A percentile compares a stretch with the other conserved stretches of the same genome.
phyloP scores from a whole-genome alignment of 2,797 vertebrate species.

The Rhynchotus rufescens region DNA sequence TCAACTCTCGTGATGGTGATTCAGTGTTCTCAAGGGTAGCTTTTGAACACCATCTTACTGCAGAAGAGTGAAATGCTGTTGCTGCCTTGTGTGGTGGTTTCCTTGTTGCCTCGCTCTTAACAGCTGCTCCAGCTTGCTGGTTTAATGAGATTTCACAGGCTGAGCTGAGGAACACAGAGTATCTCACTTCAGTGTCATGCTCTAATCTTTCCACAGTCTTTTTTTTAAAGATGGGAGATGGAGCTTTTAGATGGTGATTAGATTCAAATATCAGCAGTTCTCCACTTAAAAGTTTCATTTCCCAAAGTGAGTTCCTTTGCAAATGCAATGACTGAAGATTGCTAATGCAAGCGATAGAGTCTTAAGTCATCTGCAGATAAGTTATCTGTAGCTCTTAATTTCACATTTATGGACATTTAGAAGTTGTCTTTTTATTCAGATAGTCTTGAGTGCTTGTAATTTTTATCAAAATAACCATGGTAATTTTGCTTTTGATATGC shows the following conservation, averaged over 20 bases:
- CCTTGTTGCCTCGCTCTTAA: not conserved
- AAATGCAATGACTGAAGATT: not conserved
- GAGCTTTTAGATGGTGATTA: not conserved
- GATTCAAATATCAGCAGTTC: not conserved
- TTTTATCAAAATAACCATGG: not conserved
- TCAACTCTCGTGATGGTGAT: not conserved
- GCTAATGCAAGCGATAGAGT: not conserved
- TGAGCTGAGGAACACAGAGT: slow-evolving; percentile 5
- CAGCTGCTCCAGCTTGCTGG: slow-evolving; percentile 23
- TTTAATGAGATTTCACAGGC: not conserved
- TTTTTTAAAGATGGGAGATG: not conserved
- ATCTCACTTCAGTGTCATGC: not conserved
- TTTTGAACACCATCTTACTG: not conserved
- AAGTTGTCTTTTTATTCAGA: not conserved
- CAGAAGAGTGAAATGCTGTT: not conserved
- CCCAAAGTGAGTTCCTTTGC: not conserved
- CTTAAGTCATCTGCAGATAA: not conserved
- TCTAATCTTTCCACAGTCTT: not conserved
- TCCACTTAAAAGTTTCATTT: not conserved
- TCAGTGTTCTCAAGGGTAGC: not conserved
- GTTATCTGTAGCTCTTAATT: not conserved
- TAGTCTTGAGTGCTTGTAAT: not conserved
- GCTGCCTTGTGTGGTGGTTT: not conserved
- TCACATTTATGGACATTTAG: not conserved
- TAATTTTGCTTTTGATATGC: not conserved